These are phyloP conservation scores for Helicoverpa assulta DNA, from an alignment of 2,888 invertebrate genomes.

Conservation along the genomic window DNA sequence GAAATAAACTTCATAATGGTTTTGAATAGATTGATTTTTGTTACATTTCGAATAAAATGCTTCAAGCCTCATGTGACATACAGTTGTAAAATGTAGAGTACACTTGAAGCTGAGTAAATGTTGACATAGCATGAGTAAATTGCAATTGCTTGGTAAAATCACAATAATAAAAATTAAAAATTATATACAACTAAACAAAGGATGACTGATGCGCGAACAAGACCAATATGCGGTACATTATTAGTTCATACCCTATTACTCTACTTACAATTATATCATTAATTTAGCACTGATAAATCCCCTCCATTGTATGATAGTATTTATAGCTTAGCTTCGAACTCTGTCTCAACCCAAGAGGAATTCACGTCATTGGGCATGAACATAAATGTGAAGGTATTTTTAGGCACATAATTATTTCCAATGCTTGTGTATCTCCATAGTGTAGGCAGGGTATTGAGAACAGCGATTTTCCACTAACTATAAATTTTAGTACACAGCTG, in stretches of 20 bases:
- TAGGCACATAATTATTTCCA: constrained; percentile 18
- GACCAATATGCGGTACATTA: constrained; percentile 66
- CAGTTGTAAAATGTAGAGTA: constrained; percentile 46
- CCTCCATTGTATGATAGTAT: constrained; percentile 32
- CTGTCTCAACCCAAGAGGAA: constrained; percentile 6
- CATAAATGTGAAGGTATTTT: constrained; percentile 10
- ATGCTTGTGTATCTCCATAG: constrained; percentile 1
- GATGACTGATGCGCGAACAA: constrained; percentile 71
- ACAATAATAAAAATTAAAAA: constrained; percentile 69
- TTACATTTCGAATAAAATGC: constrained; percentile 38
- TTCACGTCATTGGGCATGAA: constrained; percentile 3
- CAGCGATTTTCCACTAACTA: constrained; percentile 32
- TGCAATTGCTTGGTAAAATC: constrained; percentile 65
- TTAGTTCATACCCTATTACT: constrained; percentile 73
- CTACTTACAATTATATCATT: constrained; percentile 71
- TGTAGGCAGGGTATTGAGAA: constrained; percentile 19
- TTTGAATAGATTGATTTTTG: constrained; percentile 30
- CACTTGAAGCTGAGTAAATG: constrained; percentile 36
- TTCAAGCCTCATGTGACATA: constrained; percentile 43
- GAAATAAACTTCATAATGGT: constrained; percentile 9
- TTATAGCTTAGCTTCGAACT: constrained; percentile 25
- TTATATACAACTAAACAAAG: constrained; percentile 73
- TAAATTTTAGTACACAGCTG: constrained; percentile 37
- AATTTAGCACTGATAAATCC: constrained; percentile 61
- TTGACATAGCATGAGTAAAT: constrained; percentile 47